Evolutionary conservation across 2,888 invertebrate species (phyloP), one percentile per base, ranked within the genome.

Genomic region (Apomyelois bistriatella): DNA sequence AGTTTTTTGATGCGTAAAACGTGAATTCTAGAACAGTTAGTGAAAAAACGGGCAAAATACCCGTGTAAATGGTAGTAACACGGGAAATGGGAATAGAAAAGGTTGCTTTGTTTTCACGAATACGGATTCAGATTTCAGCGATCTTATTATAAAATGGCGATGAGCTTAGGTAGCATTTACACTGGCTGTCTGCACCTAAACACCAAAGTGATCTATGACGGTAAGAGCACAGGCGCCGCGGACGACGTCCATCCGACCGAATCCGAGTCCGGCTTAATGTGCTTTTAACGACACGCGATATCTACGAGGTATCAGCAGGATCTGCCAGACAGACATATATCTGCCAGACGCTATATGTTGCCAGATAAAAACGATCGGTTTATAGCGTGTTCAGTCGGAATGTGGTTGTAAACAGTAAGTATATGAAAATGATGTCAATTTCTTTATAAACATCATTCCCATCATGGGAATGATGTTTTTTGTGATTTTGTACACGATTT

Each of bases 241-340:
- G 38, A 37, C 54, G 49, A 35, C 36, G 32, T 3, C 42, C 38
- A 52, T 30, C 35, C 46, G 54, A 32, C 38, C 49, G 32, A 50
- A 28, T 40, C 40, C 28, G 28, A 16, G 4, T 22, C 32, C 46
- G 32, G n/a, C 43, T 72, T 84, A 82, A 83, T 81, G 82, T 63
- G 79, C 77, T 76, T 79, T 78, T 78, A 79, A 79, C 79, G 79
- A 80, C 70, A 66, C 61, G 57, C 59, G 64, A 65, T 70, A 70
- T 65, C 68, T 67, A 70, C 76, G 76, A 75, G 32, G 32, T 46
- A 30, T 32, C 46, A 13, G 46, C 32, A 32, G 32, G 30, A 66
- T 56, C 54, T 58, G 40, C 10, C 40, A 38, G 37, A 53, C 52
- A 41, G 48, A 49, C 54, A 46, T 38, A 46, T 15, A 32, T 35